Evolutionary conservation across 2,113 vertebrate genomes (phyloP), one percentile per base, ranked within the genome.

Genomic region (Mastomys coucha): DNA sequence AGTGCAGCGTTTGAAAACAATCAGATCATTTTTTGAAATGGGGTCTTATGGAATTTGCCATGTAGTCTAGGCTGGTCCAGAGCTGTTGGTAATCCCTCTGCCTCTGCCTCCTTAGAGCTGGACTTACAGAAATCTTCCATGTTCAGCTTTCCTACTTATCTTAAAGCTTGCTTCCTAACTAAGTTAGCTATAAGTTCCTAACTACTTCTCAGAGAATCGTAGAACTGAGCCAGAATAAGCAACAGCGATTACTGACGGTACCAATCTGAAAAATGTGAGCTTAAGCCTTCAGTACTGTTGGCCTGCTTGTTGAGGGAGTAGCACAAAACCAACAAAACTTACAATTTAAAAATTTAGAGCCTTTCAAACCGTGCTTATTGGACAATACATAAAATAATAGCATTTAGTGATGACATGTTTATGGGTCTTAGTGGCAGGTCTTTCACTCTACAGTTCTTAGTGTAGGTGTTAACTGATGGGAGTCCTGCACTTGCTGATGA

Each of bases 341-440:
- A 95, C 82, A 26, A 88, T 88, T 91, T 76, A 91, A 67, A 51
- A 69, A 72, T 76, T 91, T 65, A 92, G 60, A 95, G 93, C 91
- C 96, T 73, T 97, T 31, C 60, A 89, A 97, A 98, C 84, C 96
- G 96, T 91, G 84, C n/a, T 89, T 94, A 87, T 88, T 95, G 92
- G 96, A 86, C 89, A 91, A 88, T 67, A 19, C 95, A 95, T 87
- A 96, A 91, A 97, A 85, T 85, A 26, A 14, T 92, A 92, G 90
- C 65, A 87, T 97, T 94, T 98, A 63, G 93, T 95, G 95, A 97
- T 98, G 98, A 98, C 93, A 97, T 97, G 28, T 77, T 91, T 97
- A 88, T 81, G 93, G 67, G 97, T 97, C 97, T 98, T 88, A 82
- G 24, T 60, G 56, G 56, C 33, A 73, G 6, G 12, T 82, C 14